phyloP scores from a whole-genome alignment of 2,113 vertebrate species.

The Rhizomys pruinosus region DNA sequence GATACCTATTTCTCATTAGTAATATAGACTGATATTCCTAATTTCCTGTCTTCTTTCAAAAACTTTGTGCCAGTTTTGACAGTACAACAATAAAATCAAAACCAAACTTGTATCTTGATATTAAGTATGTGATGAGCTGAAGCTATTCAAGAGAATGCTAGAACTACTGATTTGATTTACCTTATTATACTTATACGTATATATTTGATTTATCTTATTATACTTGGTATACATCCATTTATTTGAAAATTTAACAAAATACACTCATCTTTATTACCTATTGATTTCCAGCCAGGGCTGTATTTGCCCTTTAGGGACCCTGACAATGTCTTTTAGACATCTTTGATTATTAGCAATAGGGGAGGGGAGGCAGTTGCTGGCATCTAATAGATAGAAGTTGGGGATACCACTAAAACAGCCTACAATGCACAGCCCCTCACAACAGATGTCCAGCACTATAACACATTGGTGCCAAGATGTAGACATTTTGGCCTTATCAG shows the following conservation, averaged over 20 bases:
- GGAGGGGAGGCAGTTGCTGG: neutral
- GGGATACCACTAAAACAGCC: neutral
- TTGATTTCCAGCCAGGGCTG: conserved; percentile 3
- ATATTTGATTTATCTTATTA: too few species aligned
- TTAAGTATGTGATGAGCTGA: neutral
- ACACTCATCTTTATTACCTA: neutral
- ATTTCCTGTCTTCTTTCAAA: conserved; percentile 46
- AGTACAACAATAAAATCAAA: conserved; percentile 50
- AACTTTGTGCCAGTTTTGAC: conserved; percentile 5
- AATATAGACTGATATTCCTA: neutral
- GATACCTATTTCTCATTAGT: neutral
- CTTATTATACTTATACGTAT: too few species aligned
- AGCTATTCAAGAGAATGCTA: conserved; percentile 14
- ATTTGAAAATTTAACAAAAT: conserved; percentile 36
- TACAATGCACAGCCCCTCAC: neutral
- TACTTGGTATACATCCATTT: conserved; percentile 22
- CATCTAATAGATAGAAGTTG: neutral
- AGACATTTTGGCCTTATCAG: neutral
- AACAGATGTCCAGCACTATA: neutral
- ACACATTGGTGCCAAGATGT: neutral
- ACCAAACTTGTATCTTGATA: conserved; percentile 4
- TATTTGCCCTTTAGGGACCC: neutral
- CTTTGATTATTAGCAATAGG: conserved; percentile 10
- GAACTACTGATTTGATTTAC: conserved; percentile 19
- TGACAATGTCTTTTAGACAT: neutral